A percentile compares a stretch with the other conserved stretches of the same genome.
Conservation (phyloP, 2,797 vertebrate species). For the Takifugu rubripes region DNA sequence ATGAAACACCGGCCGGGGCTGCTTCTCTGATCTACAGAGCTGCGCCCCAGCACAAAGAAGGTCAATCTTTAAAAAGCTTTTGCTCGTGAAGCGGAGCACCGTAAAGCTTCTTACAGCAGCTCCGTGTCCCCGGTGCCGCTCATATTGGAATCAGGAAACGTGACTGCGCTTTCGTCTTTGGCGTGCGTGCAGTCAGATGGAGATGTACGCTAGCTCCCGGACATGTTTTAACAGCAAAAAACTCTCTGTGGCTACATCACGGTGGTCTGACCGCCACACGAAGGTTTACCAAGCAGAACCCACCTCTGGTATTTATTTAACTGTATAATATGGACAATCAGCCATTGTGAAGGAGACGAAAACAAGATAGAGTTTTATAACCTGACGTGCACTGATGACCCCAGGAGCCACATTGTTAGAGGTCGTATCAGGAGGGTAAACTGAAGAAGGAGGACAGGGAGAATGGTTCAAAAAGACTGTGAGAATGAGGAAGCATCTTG, state of each 20-base stretch:
- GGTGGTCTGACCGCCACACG: slow-evolving; percentile 47
- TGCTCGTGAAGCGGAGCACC: slow-evolving; percentile 53
- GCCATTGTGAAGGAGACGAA: too few relatives aligned
- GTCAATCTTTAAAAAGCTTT: slow-evolving; percentile 68
- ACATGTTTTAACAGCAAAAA: slow-evolving; percentile 62
- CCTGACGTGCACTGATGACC: too few relatives aligned
- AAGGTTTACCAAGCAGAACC: too few relatives aligned
- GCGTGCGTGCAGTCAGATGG: slow-evolving; percentile 32
- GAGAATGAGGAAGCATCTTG: too few relatives aligned
- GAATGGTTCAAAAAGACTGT: too few relatives aligned
- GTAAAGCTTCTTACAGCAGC: slow-evolving; percentile 49
- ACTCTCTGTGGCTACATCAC: slow-evolving; percentile 43
- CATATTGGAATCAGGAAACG: slow-evolving; percentile 68
- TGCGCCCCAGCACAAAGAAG: slow-evolving; percentile 50
- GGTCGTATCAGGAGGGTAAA: too few relatives aligned
- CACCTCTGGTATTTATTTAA: too few relatives aligned
- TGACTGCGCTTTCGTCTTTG: slow-evolving; percentile 48
- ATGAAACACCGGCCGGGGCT: slow-evolving; percentile 61
- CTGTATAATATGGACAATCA: too few relatives aligned
- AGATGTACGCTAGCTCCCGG: slow-evolving; percentile 51
- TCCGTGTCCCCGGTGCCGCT: slow-evolving; percentile 41
- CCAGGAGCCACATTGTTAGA: too few relatives aligned
- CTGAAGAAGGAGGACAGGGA: too few relatives aligned
- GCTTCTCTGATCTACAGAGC: slow-evolving; percentile 54
- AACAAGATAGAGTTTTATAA: too few relatives aligned